These are phyloP conservation scores for Archivesica marissinica DNA, from an alignment of 1,140 invertebrate genomes.

Conservation along the genomic window DNA sequence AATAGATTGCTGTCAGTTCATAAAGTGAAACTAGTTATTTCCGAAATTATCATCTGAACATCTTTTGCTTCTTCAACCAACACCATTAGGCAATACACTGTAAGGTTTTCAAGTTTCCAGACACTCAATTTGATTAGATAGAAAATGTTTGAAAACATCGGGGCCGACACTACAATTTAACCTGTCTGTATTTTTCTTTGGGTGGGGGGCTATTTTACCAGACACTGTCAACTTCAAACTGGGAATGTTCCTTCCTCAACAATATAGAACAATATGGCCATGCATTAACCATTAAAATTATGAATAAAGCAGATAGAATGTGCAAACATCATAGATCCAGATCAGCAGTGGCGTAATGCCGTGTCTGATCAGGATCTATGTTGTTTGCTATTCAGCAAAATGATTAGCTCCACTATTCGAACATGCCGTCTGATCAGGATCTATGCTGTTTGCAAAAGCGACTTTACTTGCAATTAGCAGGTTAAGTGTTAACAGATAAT, in stretches of 20 bases:
- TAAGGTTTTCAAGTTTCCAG: conserved; percentile 4
- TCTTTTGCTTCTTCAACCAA: conserved; percentile 2
- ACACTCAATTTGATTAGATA: conserved; percentile 7
- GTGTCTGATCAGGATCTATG: too few relatives aligned
- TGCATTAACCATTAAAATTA: too few relatives aligned
- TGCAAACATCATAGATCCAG: too few relatives aligned
- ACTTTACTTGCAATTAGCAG: too few relatives aligned
- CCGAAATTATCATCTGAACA: background rate
- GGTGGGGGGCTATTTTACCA: background rate
- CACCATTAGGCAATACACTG: conserved; percentile 35
- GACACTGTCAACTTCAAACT: conserved; percentile 1
- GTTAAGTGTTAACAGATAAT: too few relatives aligned
- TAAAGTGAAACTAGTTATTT: conserved; percentile 14
- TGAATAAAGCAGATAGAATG: too few relatives aligned
- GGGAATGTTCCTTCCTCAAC: background rate
- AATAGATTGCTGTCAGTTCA: conserved; percentile 13
- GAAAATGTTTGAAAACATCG: conserved; percentile 8
- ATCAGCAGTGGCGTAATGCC: too few relatives aligned
- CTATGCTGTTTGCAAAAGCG: too few relatives aligned
- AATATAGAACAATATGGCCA: background rate
- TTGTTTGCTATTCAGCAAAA: too few relatives aligned
- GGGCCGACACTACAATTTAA: conserved; percentile 6
- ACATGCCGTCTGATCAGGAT: too few relatives aligned
- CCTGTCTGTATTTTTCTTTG: conserved; percentile 24
- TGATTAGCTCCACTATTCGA: too few relatives aligned